phyloP scores from a whole-genome alignment of 2,797 vertebrate species.

The Macropus fuliginosus region DNA sequence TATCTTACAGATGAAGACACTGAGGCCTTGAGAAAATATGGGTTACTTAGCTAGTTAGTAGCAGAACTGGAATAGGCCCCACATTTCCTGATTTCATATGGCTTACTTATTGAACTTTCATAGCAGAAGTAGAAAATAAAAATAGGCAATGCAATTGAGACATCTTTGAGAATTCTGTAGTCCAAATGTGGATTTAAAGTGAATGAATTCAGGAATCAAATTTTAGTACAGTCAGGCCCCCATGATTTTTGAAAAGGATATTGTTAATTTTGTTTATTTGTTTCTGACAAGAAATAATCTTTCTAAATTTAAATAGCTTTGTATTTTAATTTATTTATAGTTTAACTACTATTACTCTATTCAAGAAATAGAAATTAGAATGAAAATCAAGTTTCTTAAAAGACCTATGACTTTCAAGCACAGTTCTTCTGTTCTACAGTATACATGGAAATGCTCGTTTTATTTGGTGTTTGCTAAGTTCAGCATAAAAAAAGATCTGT shows the following conservation, averaged over 20 bases:
- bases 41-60: neutral
- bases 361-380: neutral
- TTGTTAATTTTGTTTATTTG: neutral
- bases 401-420: neutral
- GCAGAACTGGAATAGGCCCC: neutral
- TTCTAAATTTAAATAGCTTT: neutral
- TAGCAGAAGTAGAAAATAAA: neutral
- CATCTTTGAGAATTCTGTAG: neutral
- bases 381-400: neutral
- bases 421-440: neutral
- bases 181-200: neutral
- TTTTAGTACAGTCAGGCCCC: neutral
- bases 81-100: neutral
- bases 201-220: neutral
- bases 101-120: neutral
- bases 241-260: neutral
- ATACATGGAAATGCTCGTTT: neutral
- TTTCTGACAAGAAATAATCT: neutral
- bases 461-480: neutral
- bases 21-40: neutral
- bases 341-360: neutral
- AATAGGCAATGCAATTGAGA: neutral
- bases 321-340: neutral
- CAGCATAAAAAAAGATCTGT: neutral
- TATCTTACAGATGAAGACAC: neutral